These are phyloP conservation scores for Bhutanitis thaidina DNA, from an alignment of 2,888 invertebrate genomes.

Conservation along the genomic window DNA sequence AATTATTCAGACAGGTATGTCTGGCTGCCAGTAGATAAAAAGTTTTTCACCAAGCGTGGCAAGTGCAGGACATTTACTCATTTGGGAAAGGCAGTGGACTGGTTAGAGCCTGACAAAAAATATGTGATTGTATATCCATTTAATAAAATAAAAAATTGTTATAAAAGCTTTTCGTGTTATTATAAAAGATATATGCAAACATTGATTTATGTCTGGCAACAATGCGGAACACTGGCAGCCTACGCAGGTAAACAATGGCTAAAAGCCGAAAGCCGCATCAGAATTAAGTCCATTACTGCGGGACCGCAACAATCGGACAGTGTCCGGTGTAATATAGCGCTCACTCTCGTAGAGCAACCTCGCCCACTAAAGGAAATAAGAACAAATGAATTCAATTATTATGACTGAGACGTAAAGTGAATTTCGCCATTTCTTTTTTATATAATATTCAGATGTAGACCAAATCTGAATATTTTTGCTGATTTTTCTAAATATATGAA, in stretches of 20 bases:
- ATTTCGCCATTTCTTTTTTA: conserved; percentile 4
- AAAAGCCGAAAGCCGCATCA: conserved; percentile 74
- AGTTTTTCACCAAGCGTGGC: too few species aligned
- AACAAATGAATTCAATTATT: conserved; percentile 17
- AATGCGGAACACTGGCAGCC: conserved; percentile 29
- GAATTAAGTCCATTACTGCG: conserved; percentile 72
- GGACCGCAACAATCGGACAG: conserved; percentile 62
- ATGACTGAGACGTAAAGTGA: conserved; percentile 1
- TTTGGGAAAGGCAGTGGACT: too few species aligned
- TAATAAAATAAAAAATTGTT: too few species aligned
- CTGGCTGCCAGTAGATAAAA: too few species aligned
- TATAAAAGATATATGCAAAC: conserved; percentile 17
- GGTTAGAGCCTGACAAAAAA: too few species aligned
- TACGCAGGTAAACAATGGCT: conserved; percentile 69
- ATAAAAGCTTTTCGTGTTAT: background rate
- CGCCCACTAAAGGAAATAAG: conserved; percentile 8
- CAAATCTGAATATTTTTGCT: too few species aligned
- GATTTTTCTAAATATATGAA: too few species aligned
- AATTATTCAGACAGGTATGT: too few species aligned
- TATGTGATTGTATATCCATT: too few species aligned
- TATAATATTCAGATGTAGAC: too few species aligned
- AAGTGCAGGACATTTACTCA: too few species aligned
- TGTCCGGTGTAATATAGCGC: conserved; percentile 60
- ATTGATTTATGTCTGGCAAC: conserved; percentile 30
- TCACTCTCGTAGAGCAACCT: conserved; percentile 24